Conservation (phyloP, 2,113 vertebrate species). For the Falco punctatus region DNA sequence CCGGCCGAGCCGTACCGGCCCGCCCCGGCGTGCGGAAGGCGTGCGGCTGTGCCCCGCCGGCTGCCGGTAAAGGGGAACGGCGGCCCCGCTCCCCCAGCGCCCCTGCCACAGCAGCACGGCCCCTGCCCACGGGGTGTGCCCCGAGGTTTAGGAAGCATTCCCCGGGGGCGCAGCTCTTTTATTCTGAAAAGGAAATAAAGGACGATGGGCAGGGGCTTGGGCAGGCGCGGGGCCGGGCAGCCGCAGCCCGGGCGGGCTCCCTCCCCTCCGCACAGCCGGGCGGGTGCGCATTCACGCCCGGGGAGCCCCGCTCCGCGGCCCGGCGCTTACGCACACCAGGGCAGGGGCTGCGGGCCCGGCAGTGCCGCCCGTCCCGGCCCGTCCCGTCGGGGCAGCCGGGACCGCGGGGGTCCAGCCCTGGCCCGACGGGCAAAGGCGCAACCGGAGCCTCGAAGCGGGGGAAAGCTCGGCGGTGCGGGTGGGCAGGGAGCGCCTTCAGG, state of each 20-base stretch:
- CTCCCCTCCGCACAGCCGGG: background rate
- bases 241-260: background rate
- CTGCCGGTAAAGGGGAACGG: background rate
- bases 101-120: background rate
- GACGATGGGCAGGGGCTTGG: no score
- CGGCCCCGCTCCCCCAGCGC: background rate
- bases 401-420: background rate
- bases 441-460: background rate
- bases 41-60: background rate
- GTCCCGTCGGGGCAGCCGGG: background rate
- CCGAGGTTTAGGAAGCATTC: background rate
- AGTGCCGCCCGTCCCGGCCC: no score
- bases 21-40: background rate
- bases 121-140: background rate
- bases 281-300: background rate
- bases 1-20: background rate
- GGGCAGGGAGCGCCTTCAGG: conserved; percentile 20
- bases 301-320: background rate
- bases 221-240: background rate
- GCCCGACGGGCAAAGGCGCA: background rate
- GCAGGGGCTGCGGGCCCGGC: background rate
- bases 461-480: background rate
- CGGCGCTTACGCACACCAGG: background rate
- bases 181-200: background rate
- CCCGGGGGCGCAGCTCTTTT: background rate